These are phyloP conservation scores for Labia minor DNA, from an alignment of 2,888 invertebrate genomes.

Conservation along the genomic window DNA sequence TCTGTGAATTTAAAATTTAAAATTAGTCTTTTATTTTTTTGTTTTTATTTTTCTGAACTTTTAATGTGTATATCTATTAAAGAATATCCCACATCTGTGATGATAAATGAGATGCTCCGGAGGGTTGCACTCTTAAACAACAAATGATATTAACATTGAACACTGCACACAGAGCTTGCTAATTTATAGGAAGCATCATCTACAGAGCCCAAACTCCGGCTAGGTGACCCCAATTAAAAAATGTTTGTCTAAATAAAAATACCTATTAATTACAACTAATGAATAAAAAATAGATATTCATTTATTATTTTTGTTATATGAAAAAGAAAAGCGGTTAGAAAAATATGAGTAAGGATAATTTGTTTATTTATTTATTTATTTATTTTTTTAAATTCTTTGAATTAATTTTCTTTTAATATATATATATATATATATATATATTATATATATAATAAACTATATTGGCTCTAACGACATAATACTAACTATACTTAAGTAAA, in stretches of 20 bases:
- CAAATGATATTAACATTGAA: slow-evolving; percentile 4
- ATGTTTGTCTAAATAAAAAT: background rate
- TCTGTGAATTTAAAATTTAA: no score
- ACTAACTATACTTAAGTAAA: background rate
- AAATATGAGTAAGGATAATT: background rate
- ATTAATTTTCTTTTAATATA: no score
- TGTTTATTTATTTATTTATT: no score
- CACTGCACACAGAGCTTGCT: slow-evolving; percentile 1
- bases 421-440: no score
- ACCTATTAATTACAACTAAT: no score
- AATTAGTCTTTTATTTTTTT: no score
- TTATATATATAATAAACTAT: background rate
- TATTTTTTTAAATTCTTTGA: background rate
- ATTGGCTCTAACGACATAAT: background rate
- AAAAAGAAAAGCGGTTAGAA: background rate
- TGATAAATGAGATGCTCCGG: background rate
- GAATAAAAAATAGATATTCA: background rate
- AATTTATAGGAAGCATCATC: background rate
- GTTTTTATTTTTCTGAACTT: no score
- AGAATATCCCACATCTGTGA: no score
- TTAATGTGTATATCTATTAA: no score
- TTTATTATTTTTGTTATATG: no score
- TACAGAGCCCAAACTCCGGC: background rate
- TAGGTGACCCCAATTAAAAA: background rate
- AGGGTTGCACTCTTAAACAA: background rate